A percentile compares a stretch with the other conserved stretches of the same genome.
Conservation (phyloP, 37 sponge, comb jelly and placozoan genomes). For the Beroe ovata region DNA sequence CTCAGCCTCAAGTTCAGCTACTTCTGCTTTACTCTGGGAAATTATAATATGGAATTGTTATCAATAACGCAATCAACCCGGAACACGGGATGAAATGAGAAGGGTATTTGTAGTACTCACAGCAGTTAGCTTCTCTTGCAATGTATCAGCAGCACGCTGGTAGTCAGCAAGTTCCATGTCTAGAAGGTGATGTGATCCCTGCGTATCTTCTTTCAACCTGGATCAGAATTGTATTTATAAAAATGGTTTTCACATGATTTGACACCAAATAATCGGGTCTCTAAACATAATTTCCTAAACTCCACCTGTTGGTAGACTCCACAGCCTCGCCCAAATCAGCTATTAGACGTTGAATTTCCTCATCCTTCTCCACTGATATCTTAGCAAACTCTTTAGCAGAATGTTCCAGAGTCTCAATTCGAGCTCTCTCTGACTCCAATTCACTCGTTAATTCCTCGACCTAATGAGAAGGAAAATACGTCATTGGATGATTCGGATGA, state of each 20-base stretch:
- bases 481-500: no score
- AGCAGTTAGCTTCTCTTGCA: constrained; percentile 28
- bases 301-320: background rate
- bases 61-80: no score
- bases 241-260: no score
- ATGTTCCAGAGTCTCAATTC: constrained; percentile 30
- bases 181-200: constrained; percentile 22
- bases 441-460: constrained; percentile 6
- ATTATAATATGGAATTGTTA: background rate
- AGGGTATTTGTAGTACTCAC: no score
- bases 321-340: background rate
- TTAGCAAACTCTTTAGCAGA: constrained; percentile 16
- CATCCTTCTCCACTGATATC: background rate
- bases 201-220: constrained; percentile 52
- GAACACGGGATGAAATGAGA: no score
- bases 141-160: constrained; percentile 37
- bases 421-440: background rate
- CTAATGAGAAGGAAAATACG: background rate
- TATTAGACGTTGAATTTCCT: background rate
- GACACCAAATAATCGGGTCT: no score
- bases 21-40: constrained; percentile 60
- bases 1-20: background rate
- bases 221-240: no score
- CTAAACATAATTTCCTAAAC: no score
- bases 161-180: constrained; percentile 66